Base-by-base conservation (phyloP, 2,113 vertebrate species). In the Nothoprocta perdicaria region DNA sequence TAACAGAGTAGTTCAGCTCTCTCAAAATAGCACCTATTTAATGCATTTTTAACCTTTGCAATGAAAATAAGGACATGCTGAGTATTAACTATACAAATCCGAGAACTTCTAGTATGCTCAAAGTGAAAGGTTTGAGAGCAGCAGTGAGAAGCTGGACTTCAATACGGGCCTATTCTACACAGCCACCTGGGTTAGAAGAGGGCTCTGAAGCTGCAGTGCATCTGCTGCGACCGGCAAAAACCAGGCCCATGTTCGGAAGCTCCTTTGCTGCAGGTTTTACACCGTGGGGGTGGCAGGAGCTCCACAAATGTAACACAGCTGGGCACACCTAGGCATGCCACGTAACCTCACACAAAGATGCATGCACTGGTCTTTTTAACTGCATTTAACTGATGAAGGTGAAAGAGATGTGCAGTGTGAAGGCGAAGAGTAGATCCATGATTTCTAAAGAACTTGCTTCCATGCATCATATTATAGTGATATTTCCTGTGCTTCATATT, bases 1-100 rank as follows among this genome's bases (percentile, higher is more conserved):
- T 60, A 88, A 46, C 13, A 62, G 61, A 90, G 48, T 14, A 60
- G 26, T 63, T 89, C 80, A 68, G 46, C 26, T 22, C 15, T 33
- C 81, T 94, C 67, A 82, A 69, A 85, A 40, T 77, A 62, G 12
- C 29, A 88, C 7, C 16, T 19, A n/a, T 21, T 88, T 85, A 48
- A 66, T 7, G 50, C 29, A 58, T 3, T 83, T 77, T 63, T 53
- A 67, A 48, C 74, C 57, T 86, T 78, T 75, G 33, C 45, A 88
- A 74, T 74, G 45, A 57, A 84, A 90, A 90, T 71, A 14, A 89
- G 71, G 86, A 80, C n/a, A 62, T 18, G 14, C 27, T 41, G 18
- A 15, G 15, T 85, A 27, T 45, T 89, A 58, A 88, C 88, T 87
- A 46, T 13, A 68, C 7, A 81, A 72, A 88, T 22, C 22, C 5